Evolutionary conservation across 1,140 invertebrate species (phyloP).

Genomic region (Calliphora vicina): DNA sequence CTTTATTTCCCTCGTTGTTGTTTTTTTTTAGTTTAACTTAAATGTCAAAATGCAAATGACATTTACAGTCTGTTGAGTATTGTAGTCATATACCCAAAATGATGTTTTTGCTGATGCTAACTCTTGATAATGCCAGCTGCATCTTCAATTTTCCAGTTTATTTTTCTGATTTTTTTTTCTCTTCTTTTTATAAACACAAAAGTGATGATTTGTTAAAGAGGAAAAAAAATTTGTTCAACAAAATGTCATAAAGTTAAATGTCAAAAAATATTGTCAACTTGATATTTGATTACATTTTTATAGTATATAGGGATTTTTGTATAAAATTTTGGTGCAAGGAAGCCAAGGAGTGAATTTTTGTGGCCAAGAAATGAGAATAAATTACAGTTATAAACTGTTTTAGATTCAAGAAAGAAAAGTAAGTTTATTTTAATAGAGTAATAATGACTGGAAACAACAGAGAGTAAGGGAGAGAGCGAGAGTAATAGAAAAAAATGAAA

Average conservation of each 20-base stretch:
- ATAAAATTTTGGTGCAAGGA: no score
- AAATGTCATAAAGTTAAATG: slow-evolving; percentile 3
- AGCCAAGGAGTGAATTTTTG: no score
- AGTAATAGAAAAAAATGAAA: no score
- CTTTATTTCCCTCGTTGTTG: no score
- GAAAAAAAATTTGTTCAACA: not conserved
- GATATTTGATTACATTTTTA: slow-evolving; percentile 5
- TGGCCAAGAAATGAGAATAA: no score
- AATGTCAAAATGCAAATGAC: slow-evolving; percentile 14
- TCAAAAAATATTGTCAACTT: slow-evolving; percentile 17
- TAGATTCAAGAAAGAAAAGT: no score
- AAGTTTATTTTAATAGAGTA: no score
- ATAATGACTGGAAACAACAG: no score
- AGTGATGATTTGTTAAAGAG: not conserved
- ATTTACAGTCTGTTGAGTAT: slow-evolving; percentile 4
- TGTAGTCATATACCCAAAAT: not conserved
- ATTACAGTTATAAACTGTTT: no score
- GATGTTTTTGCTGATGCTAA: not conserved
- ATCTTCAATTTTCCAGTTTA: no score
- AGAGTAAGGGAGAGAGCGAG: no score
- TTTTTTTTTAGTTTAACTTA: not conserved
- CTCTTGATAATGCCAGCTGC: not conserved
- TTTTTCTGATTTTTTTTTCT: slow-evolving; percentile 8
- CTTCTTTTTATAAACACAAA: not conserved
- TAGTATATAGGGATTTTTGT: no score